A percentile compares a stretch with the other conserved stretches of the same genome.
These are phyloP conservation scores for Hycleus cichorii DNA, from an alignment of 1,140 invertebrate species.

Conservation along the genomic window DNA sequence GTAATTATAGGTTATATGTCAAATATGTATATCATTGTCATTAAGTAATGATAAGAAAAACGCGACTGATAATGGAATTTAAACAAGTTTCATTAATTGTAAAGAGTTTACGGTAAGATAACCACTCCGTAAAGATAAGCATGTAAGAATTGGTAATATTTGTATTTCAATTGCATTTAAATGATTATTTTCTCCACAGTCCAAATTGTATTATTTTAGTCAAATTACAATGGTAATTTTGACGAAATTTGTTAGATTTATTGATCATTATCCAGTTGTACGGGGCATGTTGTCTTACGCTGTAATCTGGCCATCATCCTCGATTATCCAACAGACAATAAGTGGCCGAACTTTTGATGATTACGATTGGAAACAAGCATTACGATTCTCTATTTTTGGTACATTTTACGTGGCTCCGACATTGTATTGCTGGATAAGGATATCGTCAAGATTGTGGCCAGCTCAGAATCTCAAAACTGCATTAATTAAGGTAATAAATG, in stretches of 20 bases:
- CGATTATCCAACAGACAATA: constrained; percentile 44
- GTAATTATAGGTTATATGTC: too few relatives aligned
- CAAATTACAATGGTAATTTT: too few relatives aligned
- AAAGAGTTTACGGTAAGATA: too few relatives aligned
- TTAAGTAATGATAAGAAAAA: too few relatives aligned
- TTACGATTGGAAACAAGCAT: constrained; percentile 50
- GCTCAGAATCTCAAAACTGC: constrained; percentile 53
- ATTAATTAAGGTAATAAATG: constrained; percentile 53
- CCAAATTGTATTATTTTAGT: too few relatives aligned
- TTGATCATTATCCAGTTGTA: constrained; percentile 46
- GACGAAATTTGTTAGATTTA: constrained; percentile 15
- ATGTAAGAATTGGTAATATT: too few relatives aligned
- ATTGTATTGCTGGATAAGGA: constrained; percentile 60
- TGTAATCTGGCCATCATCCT: constrained; percentile 47
- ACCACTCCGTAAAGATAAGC: too few relatives aligned
- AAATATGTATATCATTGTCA: too few relatives aligned
- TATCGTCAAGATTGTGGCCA: constrained; percentile 57
- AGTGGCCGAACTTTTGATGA: constrained; percentile 47
- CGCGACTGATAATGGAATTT: too few relatives aligned
- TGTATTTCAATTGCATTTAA: too few relatives aligned
- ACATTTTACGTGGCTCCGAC: constrained; percentile 63
- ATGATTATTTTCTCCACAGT: too few relatives aligned
- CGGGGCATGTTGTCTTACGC: constrained; percentile 66
- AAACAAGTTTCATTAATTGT: too few relatives aligned
- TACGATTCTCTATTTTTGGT: constrained; percentile 62